Conservation (phyloP, 2,888 invertebrate species). For the Eugnorisma glareosa region DNA sequence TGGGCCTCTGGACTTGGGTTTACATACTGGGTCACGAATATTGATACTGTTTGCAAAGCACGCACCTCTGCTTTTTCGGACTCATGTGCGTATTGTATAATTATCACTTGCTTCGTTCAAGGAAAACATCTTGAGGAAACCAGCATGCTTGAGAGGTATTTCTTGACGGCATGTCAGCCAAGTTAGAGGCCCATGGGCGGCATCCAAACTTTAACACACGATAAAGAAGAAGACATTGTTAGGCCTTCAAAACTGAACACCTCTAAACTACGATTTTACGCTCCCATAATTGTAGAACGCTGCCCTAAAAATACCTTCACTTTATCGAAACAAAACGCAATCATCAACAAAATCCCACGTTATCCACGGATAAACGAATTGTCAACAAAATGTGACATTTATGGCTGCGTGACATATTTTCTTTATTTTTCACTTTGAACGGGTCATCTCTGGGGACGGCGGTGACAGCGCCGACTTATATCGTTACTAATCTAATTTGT, state of each 20-base stretch:
- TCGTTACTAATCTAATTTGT: conserved; percentile 47
- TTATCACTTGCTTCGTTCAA: no score
- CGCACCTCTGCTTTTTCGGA: no score
- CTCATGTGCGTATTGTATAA: no score
- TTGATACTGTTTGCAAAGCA: no score
- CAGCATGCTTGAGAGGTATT: no score
- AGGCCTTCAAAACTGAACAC: not conserved
- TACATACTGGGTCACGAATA: no score
- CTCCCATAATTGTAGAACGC: not conserved
- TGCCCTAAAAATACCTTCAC: not conserved
- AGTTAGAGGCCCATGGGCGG: no score
- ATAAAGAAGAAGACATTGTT: no score
- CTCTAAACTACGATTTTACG: not conserved
- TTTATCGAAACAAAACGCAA: conserved; percentile 49
- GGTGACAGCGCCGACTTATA: conserved; percentile 39
- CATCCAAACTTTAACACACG: no score
- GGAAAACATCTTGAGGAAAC: no score
- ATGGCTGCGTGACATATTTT: conserved; percentile 61
- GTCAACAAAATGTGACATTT: conserved; percentile 64
- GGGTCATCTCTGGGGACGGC: conserved; percentile 56
- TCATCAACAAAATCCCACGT: conserved; percentile 55
- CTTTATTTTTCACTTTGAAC: conserved; percentile 67
- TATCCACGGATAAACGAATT: conserved; percentile 63
- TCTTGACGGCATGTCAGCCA: no score
- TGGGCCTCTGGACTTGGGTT: no score